These are phyloP conservation scores for Marasmarcha lunaedactyla DNA, from an alignment of 2,888 invertebrate species.

Conservation along the genomic window DNA sequence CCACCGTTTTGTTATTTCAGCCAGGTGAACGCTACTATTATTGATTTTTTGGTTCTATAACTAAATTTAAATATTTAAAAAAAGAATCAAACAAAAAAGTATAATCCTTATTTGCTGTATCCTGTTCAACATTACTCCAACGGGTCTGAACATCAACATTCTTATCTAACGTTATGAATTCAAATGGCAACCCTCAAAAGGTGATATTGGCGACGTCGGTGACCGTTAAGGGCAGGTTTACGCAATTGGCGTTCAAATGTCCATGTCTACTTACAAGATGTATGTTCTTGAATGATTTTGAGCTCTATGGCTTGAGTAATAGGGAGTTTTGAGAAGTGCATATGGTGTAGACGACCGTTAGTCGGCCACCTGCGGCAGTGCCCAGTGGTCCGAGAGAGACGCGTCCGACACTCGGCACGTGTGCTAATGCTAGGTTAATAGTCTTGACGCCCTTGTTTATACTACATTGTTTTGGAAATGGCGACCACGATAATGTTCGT, in stretches of 20 bases:
- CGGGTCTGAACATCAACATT: too few relatives aligned
- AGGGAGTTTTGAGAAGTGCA: not conserved
- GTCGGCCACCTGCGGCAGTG: slow-evolving; percentile 54
- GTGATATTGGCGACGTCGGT: slow-evolving; percentile 6
- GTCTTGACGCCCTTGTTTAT: slow-evolving; percentile 24
- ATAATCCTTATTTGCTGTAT: too few relatives aligned
- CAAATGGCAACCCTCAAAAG: not conserved
- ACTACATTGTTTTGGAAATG: too few relatives aligned
- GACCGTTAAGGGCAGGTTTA: slow-evolving; percentile 14
- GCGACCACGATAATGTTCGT: too few relatives aligned
- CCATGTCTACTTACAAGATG: slow-evolving; percentile 17
- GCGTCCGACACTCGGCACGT: slow-evolving; percentile 32
- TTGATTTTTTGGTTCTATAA: not conserved
- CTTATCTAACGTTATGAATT: not conserved
- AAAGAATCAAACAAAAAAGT: too few relatives aligned
- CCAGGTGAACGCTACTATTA: slow-evolving; percentile 30
- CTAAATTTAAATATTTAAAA: not conserved
- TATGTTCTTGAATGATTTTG: not conserved
- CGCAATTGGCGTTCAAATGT: slow-evolving; percentile 26
- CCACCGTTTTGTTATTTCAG: slow-evolving; percentile 51
- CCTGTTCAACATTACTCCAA: too few relatives aligned
- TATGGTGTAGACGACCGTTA: slow-evolving; percentile 42
- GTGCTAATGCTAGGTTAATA: slow-evolving; percentile 18
- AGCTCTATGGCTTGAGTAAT: not conserved
- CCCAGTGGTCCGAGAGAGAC: slow-evolving; percentile 62